These are phyloP conservation scores for Chymomyza amoena DNA, from an alignment of 2,888 invertebrate species.

Conservation along the genomic window DNA sequence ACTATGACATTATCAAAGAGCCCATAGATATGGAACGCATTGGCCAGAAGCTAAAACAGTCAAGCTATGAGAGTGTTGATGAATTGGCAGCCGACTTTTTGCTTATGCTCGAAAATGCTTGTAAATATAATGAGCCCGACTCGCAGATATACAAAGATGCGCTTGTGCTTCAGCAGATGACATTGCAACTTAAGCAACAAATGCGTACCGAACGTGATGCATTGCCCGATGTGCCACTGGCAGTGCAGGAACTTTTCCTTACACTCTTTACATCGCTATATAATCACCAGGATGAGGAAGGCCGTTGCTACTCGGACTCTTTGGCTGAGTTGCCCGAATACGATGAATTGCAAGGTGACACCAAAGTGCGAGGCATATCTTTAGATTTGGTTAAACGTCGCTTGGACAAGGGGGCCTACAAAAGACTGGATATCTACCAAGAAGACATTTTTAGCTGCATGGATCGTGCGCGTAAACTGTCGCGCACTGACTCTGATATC, in stretches of 20 bases:
- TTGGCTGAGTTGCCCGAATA: conserved; percentile 95
- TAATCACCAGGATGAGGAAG: conserved; percentile 98
- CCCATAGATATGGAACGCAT: conserved; percentile 98
- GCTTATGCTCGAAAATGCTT: conserved; percentile 97
- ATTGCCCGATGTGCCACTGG: conserved; percentile 92
- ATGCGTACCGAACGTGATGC: conserved; percentile 85
- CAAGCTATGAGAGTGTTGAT: conserved; percentile 88
- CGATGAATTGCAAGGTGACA: conserved; percentile 83
- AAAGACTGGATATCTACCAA: conserved; percentile 95
- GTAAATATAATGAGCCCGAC: conserved; percentile 98
- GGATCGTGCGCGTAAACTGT: conserved; percentile 91
- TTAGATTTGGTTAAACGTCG: conserved; percentile 95
- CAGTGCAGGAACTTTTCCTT: conserved; percentile 93
- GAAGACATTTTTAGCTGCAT: conserved; percentile 97
- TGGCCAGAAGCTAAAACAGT: conserved; percentile 89
- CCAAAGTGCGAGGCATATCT: conserved; percentile 89
- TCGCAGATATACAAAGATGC: conserved; percentile 99
- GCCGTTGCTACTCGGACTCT: conserved; percentile 97
- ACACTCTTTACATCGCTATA: conserved; percentile 95
- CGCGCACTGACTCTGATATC: conserved; percentile 94
- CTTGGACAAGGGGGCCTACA: conserved; percentile 94
- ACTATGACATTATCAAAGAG: conserved; percentile 97
- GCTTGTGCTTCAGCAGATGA: conserved; percentile 92
- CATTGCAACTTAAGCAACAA: conserved; percentile 94
- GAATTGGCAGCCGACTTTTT: conserved; percentile 93